Base-by-base conservation (phyloP, 2,113 vertebrate species). In the Girardinichthys multiradiatus region DNA sequence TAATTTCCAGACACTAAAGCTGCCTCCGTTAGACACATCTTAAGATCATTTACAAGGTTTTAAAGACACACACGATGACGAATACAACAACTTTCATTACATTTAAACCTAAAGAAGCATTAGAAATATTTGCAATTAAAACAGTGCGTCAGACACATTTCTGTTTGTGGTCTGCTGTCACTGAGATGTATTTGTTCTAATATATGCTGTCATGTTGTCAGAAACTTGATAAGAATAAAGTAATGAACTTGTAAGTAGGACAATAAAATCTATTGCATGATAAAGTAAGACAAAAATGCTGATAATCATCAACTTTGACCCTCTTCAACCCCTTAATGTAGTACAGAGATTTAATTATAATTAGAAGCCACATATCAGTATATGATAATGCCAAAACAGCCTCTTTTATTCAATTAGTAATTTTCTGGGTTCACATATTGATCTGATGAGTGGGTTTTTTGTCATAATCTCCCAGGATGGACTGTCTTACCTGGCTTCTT, bases 401-500 rank as follows among this genome's bases (percentile, higher is more conserved):
- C 5, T 7, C 1, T 62, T 71, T 48, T 26, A 57, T 45, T 24
- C 58, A 30, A 17, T 19, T 57, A 1, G 4, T 31, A 0, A 37
- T 63, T 74, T 68, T 57, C 54, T 42, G 1, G 21, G 15, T 64
- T 31, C 1, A 13, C 35, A 35, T 39, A 31, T 65, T 21, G 24
- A 60, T 64, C 59, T 37, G 28, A 57, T 64, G 51, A 39, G 4
- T 35, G 31, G 17, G 29, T 63, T 74, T 74, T 10, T 26, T 0
- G 0, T 4, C n/a, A 19, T 58, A 71, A 82, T 72, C 27, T 42
- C 24, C 19, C 64, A 62, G 76, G 33, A 64, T 30, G 79, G 39
- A 81, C 61, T 76, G 24, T 8, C 92, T 86, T 93, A 95, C 94
- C 94, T 93, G 93, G 64, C 69, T 90, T 91, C 91, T 93, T 83